phyloP scores from a whole-genome alignment of 2,113 vertebrate species.

The Myiagra hebetior region DNA sequence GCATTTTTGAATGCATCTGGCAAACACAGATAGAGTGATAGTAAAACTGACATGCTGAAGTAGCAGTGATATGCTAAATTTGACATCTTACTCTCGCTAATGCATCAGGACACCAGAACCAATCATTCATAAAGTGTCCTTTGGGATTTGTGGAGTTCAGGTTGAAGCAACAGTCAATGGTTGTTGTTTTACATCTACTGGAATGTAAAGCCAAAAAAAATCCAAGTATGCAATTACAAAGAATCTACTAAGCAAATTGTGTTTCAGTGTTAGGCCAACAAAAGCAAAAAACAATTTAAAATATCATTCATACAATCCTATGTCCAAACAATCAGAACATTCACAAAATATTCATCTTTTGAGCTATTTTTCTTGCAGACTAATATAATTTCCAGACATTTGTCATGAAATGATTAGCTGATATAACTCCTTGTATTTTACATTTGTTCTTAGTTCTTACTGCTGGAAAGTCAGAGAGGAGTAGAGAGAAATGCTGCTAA shows the following conservation, averaged over 20 bases:
- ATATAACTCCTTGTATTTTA: neutral
- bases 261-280: neutral
- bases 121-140: conserved; percentile 37
- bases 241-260: neutral
- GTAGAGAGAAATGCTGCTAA: neutral
- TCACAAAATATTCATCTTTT: neutral
- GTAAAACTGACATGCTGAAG: conserved; percentile 23
- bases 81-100: conserved; percentile 19
- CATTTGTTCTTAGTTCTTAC: neutral
- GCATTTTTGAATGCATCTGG: neutral
- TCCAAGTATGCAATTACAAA: neutral
- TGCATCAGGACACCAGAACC: neutral
- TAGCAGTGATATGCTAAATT: conserved; percentile 17
- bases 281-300: neutral
- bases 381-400: neutral
- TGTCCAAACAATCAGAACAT: neutral
- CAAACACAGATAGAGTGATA: neutral
- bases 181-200: neutral
- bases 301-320: neutral
- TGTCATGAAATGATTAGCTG: neutral
- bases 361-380: neutral
- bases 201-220: neutral
- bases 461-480: neutral
- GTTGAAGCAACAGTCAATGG: neutral
- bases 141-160: neutral